phyloP scores from a whole-genome alignment of 2,797 vertebrate genomes.

The Ctenosaura bakeri region DNA sequence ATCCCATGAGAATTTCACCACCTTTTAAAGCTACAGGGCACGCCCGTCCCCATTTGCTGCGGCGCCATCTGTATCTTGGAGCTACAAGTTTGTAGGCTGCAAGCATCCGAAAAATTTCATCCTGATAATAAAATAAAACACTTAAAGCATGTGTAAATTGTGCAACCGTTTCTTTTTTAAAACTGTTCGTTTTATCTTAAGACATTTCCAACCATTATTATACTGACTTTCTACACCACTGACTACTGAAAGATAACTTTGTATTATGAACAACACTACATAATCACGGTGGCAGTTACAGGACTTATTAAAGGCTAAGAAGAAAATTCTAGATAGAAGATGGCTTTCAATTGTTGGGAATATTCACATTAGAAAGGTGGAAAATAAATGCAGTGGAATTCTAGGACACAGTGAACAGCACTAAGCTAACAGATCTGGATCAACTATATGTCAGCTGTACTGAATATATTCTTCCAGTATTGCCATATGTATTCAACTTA shows the following conservation, averaged over 20 bases:
- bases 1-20: slow-evolving; percentile 85
- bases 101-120: slow-evolving; percentile 83
- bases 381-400: not conserved
- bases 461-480: not conserved
- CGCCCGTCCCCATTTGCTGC: slow-evolving; percentile 88
- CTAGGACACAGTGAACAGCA: not conserved
- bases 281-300: not conserved
- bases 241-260: not conserved
- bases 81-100: slow-evolving; percentile 80
- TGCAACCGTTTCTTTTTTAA: not conserved
- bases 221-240: not conserved
- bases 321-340: not conserved
- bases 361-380: slow-evolving; percentile 20
- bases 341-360: not conserved
- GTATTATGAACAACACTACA: not conserved
- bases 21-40: slow-evolving; percentile 93
- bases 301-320: not conserved
- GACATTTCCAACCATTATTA: not conserved
- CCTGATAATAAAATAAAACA: slow-evolving; percentile 78
- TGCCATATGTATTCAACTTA: too few relatives aligned
- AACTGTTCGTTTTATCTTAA: slow-evolving; percentile 23
- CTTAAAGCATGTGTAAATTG: slow-evolving; percentile 1
- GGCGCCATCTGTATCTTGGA: slow-evolving; percentile 88
- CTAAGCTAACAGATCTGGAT: not conserved
- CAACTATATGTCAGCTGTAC: not conserved